A percentile compares a stretch with the other conserved stretches of the same genome.
Conservation (phyloP, 2,113 vertebrate genomes). For the Pitta sordida region DNA sequence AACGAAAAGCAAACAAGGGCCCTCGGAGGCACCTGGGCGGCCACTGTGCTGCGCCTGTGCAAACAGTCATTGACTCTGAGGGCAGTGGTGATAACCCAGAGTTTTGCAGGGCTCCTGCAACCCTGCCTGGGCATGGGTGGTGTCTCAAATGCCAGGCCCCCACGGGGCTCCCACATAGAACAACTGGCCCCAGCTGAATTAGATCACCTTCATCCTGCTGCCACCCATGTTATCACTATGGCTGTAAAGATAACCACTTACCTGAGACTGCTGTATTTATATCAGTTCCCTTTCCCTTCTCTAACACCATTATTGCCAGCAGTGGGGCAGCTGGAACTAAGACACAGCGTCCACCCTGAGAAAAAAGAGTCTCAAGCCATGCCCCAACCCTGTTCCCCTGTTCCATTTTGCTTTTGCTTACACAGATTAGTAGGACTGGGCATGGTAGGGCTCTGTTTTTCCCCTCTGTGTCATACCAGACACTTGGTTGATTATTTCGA, state of each 20-base stretch:
- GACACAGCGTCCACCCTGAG: neutral
- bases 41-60: neutral
- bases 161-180: rapidly evolving
- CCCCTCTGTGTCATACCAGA: neutral
- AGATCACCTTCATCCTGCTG: neutral
- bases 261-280: neutral
- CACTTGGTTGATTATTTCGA: neutral
- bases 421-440: neutral
- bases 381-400: neutral
- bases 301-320: neutral
- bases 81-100: neutral
- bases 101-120: neutral
- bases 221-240: neutral
- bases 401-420: neutral
- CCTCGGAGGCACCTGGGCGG: neutral
- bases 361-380: neutral
- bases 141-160: neutral
- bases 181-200: neutral
- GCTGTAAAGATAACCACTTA: neutral
- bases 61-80: neutral
- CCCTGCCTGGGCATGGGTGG: rapidly evolving
- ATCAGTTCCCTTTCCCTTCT: neutral
- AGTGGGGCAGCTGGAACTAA: neutral
- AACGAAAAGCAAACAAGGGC: neutral
- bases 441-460: neutral